Evolutionary conservation across 2,797 vertebrate genomes (phyloP).

Genomic region (Erpetoichthys calabaricus): DNA sequence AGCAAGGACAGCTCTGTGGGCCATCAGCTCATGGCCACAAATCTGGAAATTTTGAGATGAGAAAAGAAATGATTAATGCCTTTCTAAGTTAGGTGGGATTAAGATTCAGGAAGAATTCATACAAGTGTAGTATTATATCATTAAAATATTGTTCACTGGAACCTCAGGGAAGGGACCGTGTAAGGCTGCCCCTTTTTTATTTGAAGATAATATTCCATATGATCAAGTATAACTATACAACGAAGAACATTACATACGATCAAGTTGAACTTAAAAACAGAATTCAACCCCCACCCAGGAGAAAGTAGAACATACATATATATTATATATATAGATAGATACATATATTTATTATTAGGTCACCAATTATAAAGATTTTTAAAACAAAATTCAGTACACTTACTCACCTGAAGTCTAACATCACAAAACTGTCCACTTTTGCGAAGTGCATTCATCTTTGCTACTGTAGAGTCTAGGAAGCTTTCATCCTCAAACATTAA

Average conservation of each 20-base stretch:
- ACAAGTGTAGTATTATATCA: too few relatives aligned
- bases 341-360: too few relatives aligned
- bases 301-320: too few relatives aligned
- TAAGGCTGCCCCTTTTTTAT: too few relatives aligned
- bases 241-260: too few relatives aligned
- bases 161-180: too few relatives aligned
- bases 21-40: conserved; percentile 90
- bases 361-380: not conserved
- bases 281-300: too few relatives aligned
- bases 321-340: too few relatives aligned
- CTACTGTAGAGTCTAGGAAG: conserved; percentile 94
- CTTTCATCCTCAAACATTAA: conserved; percentile 96
- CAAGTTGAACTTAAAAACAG: too few relatives aligned
- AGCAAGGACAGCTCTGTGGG: conserved; percentile 88
- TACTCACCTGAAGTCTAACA: conserved; percentile 87
- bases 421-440: conserved; percentile 98
- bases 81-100: not conserved
- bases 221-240: too few relatives aligned
- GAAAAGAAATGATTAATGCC: not conserved
- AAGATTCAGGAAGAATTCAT: not conserved
- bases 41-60: conserved; percentile 47
- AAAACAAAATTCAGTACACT: not conserved
- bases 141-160: too few relatives aligned
- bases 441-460: conserved; percentile 94
- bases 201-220: too few relatives aligned